A percentile compares a stretch with the other conserved stretches of the same genome.
These are phyloP conservation scores for Parnassius orleans DNA, from an alignment of 2,888 invertebrate genomes.

Conservation along the genomic window DNA sequence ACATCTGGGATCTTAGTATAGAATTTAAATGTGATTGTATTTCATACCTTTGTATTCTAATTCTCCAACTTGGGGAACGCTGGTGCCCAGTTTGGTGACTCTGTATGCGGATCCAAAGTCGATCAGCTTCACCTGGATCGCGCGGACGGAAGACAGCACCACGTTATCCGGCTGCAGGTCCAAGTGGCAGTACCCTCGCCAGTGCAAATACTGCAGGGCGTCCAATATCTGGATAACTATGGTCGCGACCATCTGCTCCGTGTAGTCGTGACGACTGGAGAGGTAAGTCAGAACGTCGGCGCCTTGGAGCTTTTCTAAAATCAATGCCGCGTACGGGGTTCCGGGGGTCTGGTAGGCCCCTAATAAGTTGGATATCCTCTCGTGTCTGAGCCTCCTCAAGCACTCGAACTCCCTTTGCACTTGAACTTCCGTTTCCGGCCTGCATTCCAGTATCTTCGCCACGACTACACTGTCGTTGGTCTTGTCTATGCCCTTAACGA, in stretches of 20 bases:
- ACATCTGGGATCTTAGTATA: background rate
- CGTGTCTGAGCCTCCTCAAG: conserved; percentile 90
- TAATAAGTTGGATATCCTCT: conserved; percentile 89
- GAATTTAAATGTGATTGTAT: conserved; percentile 29
- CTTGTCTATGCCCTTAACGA: conserved; percentile 89
- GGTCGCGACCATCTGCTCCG: conserved; percentile 94
- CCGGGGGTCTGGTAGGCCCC: conserved; percentile 87
- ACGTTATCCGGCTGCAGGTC: conserved; percentile 97
- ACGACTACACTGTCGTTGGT: conserved; percentile 88
- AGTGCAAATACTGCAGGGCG: conserved; percentile 96
- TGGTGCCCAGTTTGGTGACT: conserved; percentile 89
- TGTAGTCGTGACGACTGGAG: conserved; percentile 93
- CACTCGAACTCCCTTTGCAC: conserved; percentile 92
- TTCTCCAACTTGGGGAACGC: conserved; percentile 85
- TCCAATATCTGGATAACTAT: conserved; percentile 93
- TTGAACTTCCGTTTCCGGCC: conserved; percentile 83
- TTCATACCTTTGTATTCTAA: conserved; percentile 86
- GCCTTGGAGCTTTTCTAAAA: conserved; percentile 93
- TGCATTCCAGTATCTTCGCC: conserved; percentile 89
- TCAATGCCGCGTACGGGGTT: conserved; percentile 84
- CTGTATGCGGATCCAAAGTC: conserved; percentile 94
- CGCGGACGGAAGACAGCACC: conserved; percentile 92
- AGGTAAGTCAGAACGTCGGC: conserved; percentile 95
- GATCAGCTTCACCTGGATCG: conserved; percentile 92
- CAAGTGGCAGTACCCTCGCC: conserved; percentile 93